Evolutionary conservation across 2,113 vertebrate genomes (phyloP).

Genomic region (Steatornis caripensis): DNA sequence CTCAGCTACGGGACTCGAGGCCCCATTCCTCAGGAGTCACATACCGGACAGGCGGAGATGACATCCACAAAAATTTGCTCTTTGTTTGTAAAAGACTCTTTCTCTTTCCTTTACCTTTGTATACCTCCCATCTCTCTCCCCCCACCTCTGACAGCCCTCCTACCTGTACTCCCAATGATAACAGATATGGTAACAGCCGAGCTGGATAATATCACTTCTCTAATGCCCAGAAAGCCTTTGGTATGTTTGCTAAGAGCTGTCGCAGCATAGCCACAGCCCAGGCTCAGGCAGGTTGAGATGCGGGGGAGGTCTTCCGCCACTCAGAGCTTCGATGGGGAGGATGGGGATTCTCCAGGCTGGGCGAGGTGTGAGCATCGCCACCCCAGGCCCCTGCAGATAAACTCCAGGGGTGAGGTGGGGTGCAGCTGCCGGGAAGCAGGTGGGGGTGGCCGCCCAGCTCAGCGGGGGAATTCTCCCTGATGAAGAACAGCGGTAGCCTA

Average conservation of each 20-base stretch:
- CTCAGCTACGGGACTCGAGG: neutral
- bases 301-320: neutral
- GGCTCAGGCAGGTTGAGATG: neutral
- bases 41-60: neutral
- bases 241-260: neutral
- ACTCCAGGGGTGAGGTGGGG: neutral
- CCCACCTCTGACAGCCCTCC: neutral
- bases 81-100: neutral
- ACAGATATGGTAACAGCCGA: neutral
- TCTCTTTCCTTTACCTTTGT: neutral
- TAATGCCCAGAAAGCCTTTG: neutral
- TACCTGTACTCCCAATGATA: neutral
- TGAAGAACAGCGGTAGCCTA: neutral
- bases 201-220: neutral
- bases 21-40: neutral
- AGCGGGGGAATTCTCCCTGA: neutral
- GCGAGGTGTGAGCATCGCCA: neutral
- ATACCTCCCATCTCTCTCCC: neutral
- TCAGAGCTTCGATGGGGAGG: rapidly evolving
- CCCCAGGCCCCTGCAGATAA: neutral
- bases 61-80: neutral
- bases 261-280: neutral
- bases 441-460: rapidly evolving
- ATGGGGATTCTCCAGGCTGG: neutral
- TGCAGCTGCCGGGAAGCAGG: neutral